Evolutionary conservation across 2,888 invertebrate genomes (phyloP).

Genomic region (Synergus japonicus): DNA sequence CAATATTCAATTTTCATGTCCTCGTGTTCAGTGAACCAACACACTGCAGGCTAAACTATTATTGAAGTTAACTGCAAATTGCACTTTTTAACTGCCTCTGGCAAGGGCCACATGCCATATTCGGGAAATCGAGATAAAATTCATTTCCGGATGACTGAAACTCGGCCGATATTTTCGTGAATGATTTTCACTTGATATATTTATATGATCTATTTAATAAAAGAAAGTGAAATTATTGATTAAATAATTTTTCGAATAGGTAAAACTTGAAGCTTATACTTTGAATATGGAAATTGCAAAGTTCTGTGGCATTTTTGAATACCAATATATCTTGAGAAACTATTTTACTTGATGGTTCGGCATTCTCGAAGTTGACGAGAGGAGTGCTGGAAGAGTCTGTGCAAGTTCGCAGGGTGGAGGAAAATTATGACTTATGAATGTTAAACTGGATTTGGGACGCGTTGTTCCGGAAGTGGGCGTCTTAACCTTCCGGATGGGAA

Average conservation of each 20-base stretch:
- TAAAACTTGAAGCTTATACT: not conserved
- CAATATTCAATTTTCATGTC: not conserved
- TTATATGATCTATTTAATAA: too few relatives aligned
- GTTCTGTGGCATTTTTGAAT: constrained; percentile 2
- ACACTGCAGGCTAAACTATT: constrained; percentile 19
- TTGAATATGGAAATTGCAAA: constrained; percentile 17
- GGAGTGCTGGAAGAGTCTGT: constrained; percentile 16
- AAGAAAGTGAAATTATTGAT: too few relatives aligned
- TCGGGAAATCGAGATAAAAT: constrained; percentile 7
- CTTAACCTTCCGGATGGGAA: constrained; percentile 42
- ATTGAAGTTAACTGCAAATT: constrained; percentile 24
- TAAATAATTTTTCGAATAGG: not conserved
- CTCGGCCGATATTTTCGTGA: not conserved
- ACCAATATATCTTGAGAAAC: constrained; percentile 25
- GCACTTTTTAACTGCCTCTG: constrained; percentile 16
- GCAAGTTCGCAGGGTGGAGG: constrained; percentile 9
- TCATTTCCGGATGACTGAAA: not conserved
- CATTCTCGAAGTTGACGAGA: constrained; percentile 29
- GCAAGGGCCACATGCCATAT: constrained; percentile 1
- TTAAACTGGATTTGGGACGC: constrained; percentile 50
- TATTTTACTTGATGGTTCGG: constrained; percentile 28
- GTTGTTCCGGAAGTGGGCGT: constrained; percentile 49
- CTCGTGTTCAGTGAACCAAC: constrained; percentile 9
- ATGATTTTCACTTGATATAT: too few relatives aligned
- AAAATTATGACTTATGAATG: constrained; percentile 55